phyloP scores from a whole-genome alignment of 2,888 invertebrate species.

The Harpagoxenus sublaevis region DNA sequence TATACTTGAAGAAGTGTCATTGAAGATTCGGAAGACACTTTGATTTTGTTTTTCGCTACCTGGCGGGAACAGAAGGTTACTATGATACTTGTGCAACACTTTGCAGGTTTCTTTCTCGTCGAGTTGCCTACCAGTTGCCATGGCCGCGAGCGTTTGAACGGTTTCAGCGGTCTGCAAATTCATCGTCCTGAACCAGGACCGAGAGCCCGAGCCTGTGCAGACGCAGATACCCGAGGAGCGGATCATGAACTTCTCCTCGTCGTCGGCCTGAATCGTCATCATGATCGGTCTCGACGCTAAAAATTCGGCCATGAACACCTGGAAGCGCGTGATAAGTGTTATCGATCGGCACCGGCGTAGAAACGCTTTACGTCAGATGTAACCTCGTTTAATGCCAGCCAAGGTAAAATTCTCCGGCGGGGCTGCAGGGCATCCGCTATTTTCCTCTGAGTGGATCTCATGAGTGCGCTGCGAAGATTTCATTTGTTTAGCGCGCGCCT shows the following conservation, averaged over 20 bases:
- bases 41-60: conserved; percentile 48
- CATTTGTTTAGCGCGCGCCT: conserved; percentile 50
- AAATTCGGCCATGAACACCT: conserved; percentile 98
- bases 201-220: conserved; percentile 98
- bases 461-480: conserved; percentile 65
- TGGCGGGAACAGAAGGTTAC: conserved; percentile 55
- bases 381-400: conserved; percentile 73
- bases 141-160: conserved; percentile 58
- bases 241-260: conserved; percentile 91
- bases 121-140: conserved; percentile 73
- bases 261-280: conserved; percentile 93
- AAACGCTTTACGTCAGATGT: conserved; percentile 47
- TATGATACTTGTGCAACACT: conserved; percentile 58
- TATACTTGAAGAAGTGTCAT: neutral
- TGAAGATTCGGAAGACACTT: neutral
- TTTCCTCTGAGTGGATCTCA: conserved; percentile 63
- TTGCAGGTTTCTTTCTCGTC: conserved; percentile 49
- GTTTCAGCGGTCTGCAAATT: conserved; percentile 64
- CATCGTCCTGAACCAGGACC: conserved; percentile 92
- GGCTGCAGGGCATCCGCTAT: conserved; percentile 68
- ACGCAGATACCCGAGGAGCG: conserved; percentile 98
- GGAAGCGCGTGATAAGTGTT: conserved; percentile 54
- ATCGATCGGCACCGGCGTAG: conserved; percentile 41
- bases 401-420: conserved; percentile 67
- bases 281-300: conserved; percentile 97